Conservation (phyloP, 2,888 invertebrate genomes). For the Apamea monoglypha region DNA sequence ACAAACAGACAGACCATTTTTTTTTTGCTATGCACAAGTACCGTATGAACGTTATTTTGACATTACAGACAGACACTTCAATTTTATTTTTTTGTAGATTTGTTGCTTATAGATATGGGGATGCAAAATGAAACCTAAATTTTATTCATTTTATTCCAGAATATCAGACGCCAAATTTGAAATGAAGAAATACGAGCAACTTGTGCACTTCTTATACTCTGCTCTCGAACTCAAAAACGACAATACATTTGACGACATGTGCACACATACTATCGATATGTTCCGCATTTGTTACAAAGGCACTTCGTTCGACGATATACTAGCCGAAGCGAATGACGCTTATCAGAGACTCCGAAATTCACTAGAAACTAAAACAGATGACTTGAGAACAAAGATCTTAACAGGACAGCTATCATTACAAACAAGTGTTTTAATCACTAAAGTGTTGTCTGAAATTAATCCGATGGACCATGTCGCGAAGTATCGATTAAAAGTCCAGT, state of each 20-base stretch:
- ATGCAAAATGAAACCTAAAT: background rate
- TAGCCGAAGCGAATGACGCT: conserved; percentile 71
- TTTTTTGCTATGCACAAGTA: too few relatives aligned
- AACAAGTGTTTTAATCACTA: conserved; percentile 90
- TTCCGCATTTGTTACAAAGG: conserved; percentile 70
- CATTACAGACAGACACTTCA: too few relatives aligned
- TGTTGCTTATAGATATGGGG: background rate
- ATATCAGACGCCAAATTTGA: conserved; percentile 80
- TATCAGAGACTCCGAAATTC: conserved; percentile 69
- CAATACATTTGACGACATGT: conserved; percentile 41
- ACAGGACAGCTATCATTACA: conserved; percentile 80
- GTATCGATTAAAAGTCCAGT: conserved; percentile 92
- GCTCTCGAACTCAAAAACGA: conserved; percentile 49
- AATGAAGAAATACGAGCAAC: conserved; percentile 79
- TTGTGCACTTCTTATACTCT: conserved; percentile 73
- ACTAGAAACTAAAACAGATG: conserved; percentile 53
- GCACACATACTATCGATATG: conserved; percentile 37
- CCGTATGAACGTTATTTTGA: background rate
- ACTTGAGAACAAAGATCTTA: conserved; percentile 72
- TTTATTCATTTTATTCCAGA: conserved; percentile 69
- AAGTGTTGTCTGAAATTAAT: conserved; percentile 91
- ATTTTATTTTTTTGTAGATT: background rate
- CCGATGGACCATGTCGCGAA: conserved; percentile 96
- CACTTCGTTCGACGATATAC: conserved; percentile 67
- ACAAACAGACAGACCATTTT: too few relatives aligned